phyloP scores from a whole-genome alignment of 1,140 invertebrate genomes.

The Macrotrachela quadricornifera region DNA sequence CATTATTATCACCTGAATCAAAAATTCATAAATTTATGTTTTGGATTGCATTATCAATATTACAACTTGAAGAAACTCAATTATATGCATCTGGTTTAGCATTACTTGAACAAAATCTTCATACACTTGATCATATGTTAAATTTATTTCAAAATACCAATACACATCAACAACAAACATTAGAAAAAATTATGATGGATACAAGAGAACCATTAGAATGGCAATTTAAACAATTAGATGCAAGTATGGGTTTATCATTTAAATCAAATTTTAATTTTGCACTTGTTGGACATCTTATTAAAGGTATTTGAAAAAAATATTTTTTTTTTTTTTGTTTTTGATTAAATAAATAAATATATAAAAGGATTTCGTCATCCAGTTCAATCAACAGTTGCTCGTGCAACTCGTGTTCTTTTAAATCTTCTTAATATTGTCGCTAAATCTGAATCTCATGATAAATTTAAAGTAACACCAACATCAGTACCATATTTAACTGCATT shows the following conservation, averaged over 20 bases:
- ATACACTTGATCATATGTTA: slow-evolving; percentile 50
- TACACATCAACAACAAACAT: slow-evolving; percentile 33
- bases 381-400: slow-evolving; percentile 69
- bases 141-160: no score
- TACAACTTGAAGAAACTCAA: slow-evolving; percentile 74
- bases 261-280: slow-evolving; percentile 90
- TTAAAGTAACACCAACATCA: slow-evolving; percentile 70
- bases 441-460: slow-evolving; percentile 60
- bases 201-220: slow-evolving; percentile 85
- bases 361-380: slow-evolving; percentile 66
- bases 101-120: slow-evolving; percentile 81
- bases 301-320: slow-evolving; percentile 25
- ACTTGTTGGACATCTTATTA: slow-evolving; percentile 78
- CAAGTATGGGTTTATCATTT: slow-evolving; percentile 66
- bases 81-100: slow-evolving; percentile 79
- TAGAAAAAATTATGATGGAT: slow-evolving; percentile 79
- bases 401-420: slow-evolving; percentile 65
- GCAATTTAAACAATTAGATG: slow-evolving; percentile 90
- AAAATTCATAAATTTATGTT: slow-evolving; percentile 78
- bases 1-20: slow-evolving; percentile 52
- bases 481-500: slow-evolving; percentile 82
- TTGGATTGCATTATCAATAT: slow-evolving; percentile 81
- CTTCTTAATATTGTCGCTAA: slow-evolving; percentile 67
- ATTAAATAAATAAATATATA: no score
- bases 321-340: no score